Evolutionary conservation across 2,797 vertebrate genomes (phyloP), one percentile per base, ranked within the genome.

Genomic region (Leuciscus waleckii): DNA sequence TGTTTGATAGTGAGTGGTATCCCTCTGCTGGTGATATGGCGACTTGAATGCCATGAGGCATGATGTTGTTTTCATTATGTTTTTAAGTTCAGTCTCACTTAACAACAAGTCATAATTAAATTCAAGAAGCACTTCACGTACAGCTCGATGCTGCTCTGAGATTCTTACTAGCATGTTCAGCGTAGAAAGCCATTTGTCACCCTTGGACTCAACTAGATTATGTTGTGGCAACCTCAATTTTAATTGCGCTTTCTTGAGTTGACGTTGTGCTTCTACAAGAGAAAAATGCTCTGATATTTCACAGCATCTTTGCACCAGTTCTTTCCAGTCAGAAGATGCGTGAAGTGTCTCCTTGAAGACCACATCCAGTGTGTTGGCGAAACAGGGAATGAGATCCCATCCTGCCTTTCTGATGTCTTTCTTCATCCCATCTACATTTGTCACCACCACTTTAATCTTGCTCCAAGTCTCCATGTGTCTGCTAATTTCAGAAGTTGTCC

Each of bases 371-470:
- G 70, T 71, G 11, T 83, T 17, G 26, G 86, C 79, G 37, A 89
- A 88, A 67, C 88, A 88, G 3, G 86, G 84, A 3, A 89, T 79
- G 49, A 80, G 16, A 8, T 67, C 29, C 88, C 86, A 89, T n/a
- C 68, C 46, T 16, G 32, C 43, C 9, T 73, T 75, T 37, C 14
- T 19, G 1, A 79, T 35, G 10, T 58, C 13, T n/a, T 3, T 75
- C 5, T 35, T 63, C 13, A 82, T 68, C 1, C 75, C 4, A 1
- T 63, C 49, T 29, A 35, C 16, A 61, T 84, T 83, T 9, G 74
- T 79, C 5, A 88, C 46, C 1, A 82, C 51, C 5, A 77, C n/a
- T 17, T 84, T 63, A 17, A 88, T 43, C 61, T 86, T 88, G 29
- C 75, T 51, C 56, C 43, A 21, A 89, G 46, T 46, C 79, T 61